Conservation (phyloP, 1,140 invertebrate species). For the Maniola jurtina region DNA sequence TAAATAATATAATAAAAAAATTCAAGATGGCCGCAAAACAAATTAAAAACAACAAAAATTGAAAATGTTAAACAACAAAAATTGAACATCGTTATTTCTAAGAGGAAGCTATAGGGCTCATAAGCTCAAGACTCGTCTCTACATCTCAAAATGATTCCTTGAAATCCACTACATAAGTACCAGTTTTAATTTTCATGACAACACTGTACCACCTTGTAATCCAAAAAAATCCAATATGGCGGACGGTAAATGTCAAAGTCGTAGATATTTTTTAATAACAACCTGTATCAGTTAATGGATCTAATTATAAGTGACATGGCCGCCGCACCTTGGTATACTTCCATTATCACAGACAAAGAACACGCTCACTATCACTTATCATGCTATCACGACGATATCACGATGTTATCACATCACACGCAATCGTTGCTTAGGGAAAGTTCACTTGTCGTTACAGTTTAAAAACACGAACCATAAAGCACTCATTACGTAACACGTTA, state of each 20-base stretch:
- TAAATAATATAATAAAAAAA: too few relatives aligned
- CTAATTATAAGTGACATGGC: slow-evolving; percentile 3
- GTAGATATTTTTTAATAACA: slow-evolving; percentile 2
- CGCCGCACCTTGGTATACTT: slow-evolving; percentile 17
- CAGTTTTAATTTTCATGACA: too few relatives aligned
- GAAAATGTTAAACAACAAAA: too few relatives aligned
- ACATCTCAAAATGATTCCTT: too few relatives aligned
- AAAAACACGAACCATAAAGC: neutral
- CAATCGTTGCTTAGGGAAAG: slow-evolving; percentile 12
- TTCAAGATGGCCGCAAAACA: too few relatives aligned
- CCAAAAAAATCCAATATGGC: slow-evolving; percentile 14
- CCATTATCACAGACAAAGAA: slow-evolving; percentile 42
- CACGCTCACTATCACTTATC: slow-evolving; percentile 41
- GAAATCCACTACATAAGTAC: too few relatives aligned
- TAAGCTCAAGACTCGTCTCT: too few relatives aligned
- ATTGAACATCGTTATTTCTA: too few relatives aligned
- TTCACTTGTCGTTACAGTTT: slow-evolving; percentile 7
- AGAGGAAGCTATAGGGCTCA: too few relatives aligned
- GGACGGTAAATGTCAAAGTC: slow-evolving; percentile 4
- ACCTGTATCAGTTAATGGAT: slow-evolving; percentile 14
- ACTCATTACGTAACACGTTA: slow-evolving; percentile 1
- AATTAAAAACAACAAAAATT: too few relatives aligned
- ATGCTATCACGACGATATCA: slow-evolving; percentile 32
- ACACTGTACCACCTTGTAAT: neutral
- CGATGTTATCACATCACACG: slow-evolving; percentile 26